Percentiles rank a stretch among this genome's conserved stretches.
phyloP scores from a whole-genome alignment of 2,113 vertebrate genomes.

The Cheilinus undulatus region DNA sequence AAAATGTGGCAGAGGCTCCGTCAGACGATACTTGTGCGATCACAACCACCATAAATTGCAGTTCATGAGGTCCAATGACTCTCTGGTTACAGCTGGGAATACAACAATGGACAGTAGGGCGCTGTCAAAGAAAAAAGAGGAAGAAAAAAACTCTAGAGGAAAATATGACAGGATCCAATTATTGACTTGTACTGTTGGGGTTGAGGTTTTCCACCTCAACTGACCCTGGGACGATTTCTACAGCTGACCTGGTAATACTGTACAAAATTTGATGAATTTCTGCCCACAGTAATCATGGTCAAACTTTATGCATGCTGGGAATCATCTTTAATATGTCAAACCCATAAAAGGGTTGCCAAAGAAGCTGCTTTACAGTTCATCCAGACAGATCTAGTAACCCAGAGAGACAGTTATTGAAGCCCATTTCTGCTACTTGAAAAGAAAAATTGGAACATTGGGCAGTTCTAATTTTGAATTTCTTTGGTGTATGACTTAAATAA shows the following conservation, averaged over 20 bases:
- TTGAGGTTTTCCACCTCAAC: neutral
- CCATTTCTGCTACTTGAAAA: no score
- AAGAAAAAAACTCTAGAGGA: neutral
- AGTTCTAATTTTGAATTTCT: no score
- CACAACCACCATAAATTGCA: slow-evolving; percentile 80
- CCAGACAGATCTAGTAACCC: no score
- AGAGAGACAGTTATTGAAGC: no score
- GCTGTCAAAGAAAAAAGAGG: slow-evolving; percentile 11
- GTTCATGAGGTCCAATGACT: slow-evolving; percentile 68
- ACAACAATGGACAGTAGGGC: slow-evolving; percentile 54
- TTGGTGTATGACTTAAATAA: no score
- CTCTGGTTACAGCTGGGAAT: slow-evolving; percentile 84
- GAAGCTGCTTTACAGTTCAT: no score
- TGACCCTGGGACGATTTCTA: neutral
- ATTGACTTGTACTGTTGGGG: neutral
- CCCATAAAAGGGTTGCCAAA: no score
- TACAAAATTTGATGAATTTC: neutral
- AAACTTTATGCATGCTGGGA: neutral
- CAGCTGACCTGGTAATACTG: neutral
- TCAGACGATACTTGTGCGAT: slow-evolving; percentile 98
- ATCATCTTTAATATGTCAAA: no score
- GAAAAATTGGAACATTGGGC: no score
- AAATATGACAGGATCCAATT: neutral
- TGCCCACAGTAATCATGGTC: neutral
- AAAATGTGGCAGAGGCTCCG: slow-evolving; percentile 86